Evolutionary conservation across 2,888 invertebrate genomes (phyloP), one percentile per base, ranked within the genome.

Genomic region (Agrenia bidenticulata): DNA sequence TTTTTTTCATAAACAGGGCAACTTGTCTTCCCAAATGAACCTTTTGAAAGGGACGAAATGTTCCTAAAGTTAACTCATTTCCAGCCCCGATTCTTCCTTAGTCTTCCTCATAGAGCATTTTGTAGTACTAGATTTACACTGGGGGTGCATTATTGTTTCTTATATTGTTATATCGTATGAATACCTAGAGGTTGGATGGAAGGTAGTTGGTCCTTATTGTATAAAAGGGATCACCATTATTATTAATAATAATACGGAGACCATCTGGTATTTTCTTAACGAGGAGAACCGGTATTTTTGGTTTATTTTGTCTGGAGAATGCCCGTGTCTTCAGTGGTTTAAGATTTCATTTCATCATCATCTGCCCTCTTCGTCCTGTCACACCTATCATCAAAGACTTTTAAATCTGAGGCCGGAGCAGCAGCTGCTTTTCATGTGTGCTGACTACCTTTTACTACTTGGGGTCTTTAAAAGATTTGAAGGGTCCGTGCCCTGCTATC

Each of bases 381-480:
- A 55, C 55, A 55, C 55, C 55, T 55, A 55, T 55, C 55, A 55
- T 55, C 55, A 55, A 55, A 55, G 32, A 45, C n/a, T 45, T 17
- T 15, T 45, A 45, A 17, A 17, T 19, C 19, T 19, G n/a, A 17
- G 15, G 45, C 19, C 19, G n/a, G n/a, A 15, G 45, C 45, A 11
- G 39, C 39, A 17, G 32, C 45, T 45, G 45, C 45, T 45, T 15
- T 45, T 19, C 19, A 17, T 15, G 45, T 15, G 19, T 45, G 45
- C 19, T 45, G 45, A 9, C 19, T 15, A 17, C 15, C 45, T 19
- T 45, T 45, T 45, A 45, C 19, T 15, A 45, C 45, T 4, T 9
- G 45, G 45, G n/a, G 19, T 45, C 15, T 17, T 17, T 19, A 45
- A 4, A 45, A 45, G 45, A 11, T 17, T 45, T 19, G 9, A 45